Base-by-base conservation (phyloP, 2,888 invertebrate genomes). In the Drosophila affinis region DNA sequence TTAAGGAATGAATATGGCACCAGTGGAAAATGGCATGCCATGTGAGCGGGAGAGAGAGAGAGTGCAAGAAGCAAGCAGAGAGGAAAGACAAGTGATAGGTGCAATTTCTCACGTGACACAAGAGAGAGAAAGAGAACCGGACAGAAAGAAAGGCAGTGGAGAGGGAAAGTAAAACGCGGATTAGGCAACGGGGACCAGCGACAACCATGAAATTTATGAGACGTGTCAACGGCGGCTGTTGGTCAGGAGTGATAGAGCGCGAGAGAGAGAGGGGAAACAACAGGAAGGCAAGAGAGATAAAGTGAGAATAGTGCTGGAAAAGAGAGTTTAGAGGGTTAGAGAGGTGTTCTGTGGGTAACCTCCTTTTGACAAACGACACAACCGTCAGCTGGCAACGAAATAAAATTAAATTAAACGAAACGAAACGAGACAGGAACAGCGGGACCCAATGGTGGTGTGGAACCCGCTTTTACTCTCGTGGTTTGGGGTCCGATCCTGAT, bases 41-140 rank as follows among this genome's bases (percentile, higher is more conserved):
- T 24, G 14, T 6, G 34, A 34, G 32, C 10, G 34, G 6, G 2
- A 5, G 34, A 34, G 12, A 4, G 12, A 34, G 34, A 12, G 34
- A 14, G 34, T 5, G 24, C 24, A 21, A 21, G 21, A 21, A 5
- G 18, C 3, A 45, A 27, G 47, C 56, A 47, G 32, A 49, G 21
- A 17, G 17, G 34, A 53, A 63, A 57, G 51, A 59, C 54, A 74
- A 81, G 78, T 85, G 84, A 84, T 78, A 87, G 82, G 84, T 78
- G 84, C 81, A 82, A 84, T 87, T 87, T 86, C 82, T 81, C 86
- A 87, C 84, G 87, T 87, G 85, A 76, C 78, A 67, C 49, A 62
- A 76, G 70, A 70, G 69, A 71, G 81, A 48, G 44, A 53, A 10
- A 45, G 27, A 9, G 24, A 44, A 6, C 6, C 6, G 1, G 27